Percentiles rank a stretch among this genome's conserved stretches.
These are phyloP conservation scores for Pagrus major DNA, from an alignment of 2,113 vertebrate genomes.

Conservation along the genomic window DNA sequence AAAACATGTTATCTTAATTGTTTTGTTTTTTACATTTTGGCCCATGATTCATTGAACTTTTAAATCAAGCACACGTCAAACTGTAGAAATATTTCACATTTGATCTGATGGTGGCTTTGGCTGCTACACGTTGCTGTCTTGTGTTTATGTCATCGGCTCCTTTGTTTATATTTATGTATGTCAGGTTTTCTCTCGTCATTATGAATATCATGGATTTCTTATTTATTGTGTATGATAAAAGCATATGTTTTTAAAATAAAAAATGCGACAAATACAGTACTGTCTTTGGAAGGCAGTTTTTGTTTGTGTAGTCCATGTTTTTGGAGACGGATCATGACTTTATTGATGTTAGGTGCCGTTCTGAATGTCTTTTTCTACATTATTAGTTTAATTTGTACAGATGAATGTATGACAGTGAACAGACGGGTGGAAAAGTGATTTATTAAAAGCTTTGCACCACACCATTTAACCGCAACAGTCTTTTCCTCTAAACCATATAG, in stretches of 20 bases:
- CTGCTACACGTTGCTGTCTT: constrained; percentile 32
- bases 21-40: background rate
- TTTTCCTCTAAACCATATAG: constrained; percentile 1
- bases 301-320: background rate
- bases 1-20: background rate
- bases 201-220: constrained; percentile 73
- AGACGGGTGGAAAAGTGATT: constrained; percentile 22
- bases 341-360: background rate
- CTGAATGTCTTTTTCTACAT: no score
- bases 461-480: constrained; percentile 1
- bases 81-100: constrained; percentile 24
- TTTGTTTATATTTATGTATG: constrained; percentile 44
- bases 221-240: constrained; percentile 79
- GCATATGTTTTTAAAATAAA: constrained; percentile 81
- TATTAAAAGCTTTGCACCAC: constrained; percentile 43
- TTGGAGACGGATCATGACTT: background rate
- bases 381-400: background rate
- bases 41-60: background rate
- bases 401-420: background rate
- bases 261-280: constrained; percentile 30
- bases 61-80: constrained; percentile 42
- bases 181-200: constrained; percentile 51
- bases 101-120: constrained; percentile 33
- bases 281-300: background rate
- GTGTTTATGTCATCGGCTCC: constrained; percentile 48